Conservation (phyloP, 2,113 vertebrate species). For the Chauna torquata region DNA sequence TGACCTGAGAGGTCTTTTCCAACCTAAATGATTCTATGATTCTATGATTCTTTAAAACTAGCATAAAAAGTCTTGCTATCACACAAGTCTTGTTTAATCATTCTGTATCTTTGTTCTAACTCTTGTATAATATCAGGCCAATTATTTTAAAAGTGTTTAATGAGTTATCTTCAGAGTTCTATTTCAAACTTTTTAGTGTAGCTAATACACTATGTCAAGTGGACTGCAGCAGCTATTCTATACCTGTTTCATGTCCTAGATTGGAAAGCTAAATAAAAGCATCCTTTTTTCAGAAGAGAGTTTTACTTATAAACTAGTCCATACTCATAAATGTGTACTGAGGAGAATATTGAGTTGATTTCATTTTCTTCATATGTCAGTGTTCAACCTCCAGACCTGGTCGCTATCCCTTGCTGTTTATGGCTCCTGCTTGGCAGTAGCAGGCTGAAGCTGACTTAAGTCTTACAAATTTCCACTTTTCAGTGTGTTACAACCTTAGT, state of each 20-base stretch:
- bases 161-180: not conserved
- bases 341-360: not conserved
- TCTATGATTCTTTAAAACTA: no score
- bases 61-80: not conserved
- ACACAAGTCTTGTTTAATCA: conserved; percentile 21
- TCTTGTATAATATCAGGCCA: not conserved
- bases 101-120: conserved; percentile 8
- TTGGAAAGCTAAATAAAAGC: conserved; percentile 5
- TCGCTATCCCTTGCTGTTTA: not conserved
- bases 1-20: no score
- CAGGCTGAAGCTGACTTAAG: not conserved
- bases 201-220: not conserved
- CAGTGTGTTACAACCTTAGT: not conserved
- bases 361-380: not conserved
- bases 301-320: conserved; percentile 7
- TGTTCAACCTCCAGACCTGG: not conserved
- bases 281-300: not conserved
- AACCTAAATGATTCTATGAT: no score
- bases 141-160: conserved; percentile 37
- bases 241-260: not conserved
- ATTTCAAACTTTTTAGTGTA: not conserved
- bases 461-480: not conserved
- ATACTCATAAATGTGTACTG: not conserved
- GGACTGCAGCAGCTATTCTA: conserved; percentile 6
- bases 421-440: not conserved